phyloP scores from a whole-genome alignment of 2,888 invertebrate species.

The Sisyra nigra region DNA sequence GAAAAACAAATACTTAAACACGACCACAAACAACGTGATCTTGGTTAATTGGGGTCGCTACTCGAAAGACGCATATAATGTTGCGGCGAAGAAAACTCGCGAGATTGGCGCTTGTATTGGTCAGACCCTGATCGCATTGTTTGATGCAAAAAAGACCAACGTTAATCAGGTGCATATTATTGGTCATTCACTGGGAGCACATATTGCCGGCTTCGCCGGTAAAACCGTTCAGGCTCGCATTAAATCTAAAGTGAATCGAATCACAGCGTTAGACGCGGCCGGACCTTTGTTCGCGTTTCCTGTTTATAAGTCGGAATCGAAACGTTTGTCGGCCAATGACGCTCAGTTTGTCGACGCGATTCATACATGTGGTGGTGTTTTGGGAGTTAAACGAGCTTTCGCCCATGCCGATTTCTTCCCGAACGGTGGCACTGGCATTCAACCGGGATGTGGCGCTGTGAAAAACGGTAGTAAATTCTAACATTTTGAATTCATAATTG shows the following conservation, averaged over 20 bases:
- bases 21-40: constrained; percentile 27
- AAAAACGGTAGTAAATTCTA: constrained; percentile 1
- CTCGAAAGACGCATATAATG: constrained; percentile 18
- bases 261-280: constrained; percentile 28
- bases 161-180: constrained; percentile 26
- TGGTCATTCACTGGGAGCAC: constrained; percentile 27
- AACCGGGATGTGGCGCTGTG: constrained; percentile 31
- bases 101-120: constrained; percentile 24
- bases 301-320: constrained; percentile 9
- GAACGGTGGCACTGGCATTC: constrained; percentile 34
- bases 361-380: constrained; percentile 39
- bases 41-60: constrained; percentile 27
- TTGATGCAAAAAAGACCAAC: constrained; percentile 20
- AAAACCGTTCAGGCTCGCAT: constrained; percentile 12
- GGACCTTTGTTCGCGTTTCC: constrained; percentile 24
- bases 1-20: constrained; percentile 25
- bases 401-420: constrained; percentile 42
- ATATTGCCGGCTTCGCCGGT: constrained; percentile 23
- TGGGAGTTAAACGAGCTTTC: constrained; percentile 32
- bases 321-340: constrained; percentile 29
- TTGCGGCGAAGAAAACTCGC: constrained; percentile 27
- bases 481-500: too few relatives aligned
- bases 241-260: constrained; percentile 17
- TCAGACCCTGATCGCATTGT: constrained; percentile 24
- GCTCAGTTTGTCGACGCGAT: constrained; percentile 41